These are phyloP conservation scores for Clytia hemisphaerica DNA, from an alignment of 30 jellyfish, hydroid and myxozoan species.

Conservation along the genomic window DNA sequence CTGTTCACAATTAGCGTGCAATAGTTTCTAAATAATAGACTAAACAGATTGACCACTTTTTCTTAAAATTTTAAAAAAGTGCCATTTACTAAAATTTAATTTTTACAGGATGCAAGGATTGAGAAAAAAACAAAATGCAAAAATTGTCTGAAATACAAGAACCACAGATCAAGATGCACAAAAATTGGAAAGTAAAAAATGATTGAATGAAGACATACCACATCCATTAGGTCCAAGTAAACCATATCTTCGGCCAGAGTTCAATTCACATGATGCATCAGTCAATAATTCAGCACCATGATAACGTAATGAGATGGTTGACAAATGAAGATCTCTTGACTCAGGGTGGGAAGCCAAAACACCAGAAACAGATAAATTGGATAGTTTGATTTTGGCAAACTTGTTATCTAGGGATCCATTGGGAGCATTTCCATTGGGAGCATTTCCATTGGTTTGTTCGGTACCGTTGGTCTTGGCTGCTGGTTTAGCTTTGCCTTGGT, in stretches of 20 bases:
- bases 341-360: conserved; percentile 91
- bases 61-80: no score
- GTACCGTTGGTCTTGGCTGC: conserved; percentile 13
- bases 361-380: conserved; percentile 80
- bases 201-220: no score
- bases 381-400: conserved; percentile 39
- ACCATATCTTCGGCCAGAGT: conserved; percentile 95
- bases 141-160: no score
- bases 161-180: no score
- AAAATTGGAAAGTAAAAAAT: no score
- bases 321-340: conserved; percentile 88
- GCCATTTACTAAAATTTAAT: no score
- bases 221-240: conserved; percentile 94
- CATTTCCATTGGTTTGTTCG: conserved; percentile 2
- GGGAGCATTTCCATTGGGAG: conserved; percentile 30
- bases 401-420: conserved; percentile 32
- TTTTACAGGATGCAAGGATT: no score
- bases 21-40: no score
- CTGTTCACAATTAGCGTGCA: no score
- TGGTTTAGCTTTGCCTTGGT: conserved; percentile 62
- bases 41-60: no score
- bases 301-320: conserved; percentile 67
- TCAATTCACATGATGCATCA: conserved; percentile 75
- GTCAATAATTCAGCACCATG: conserved; percentile 88
- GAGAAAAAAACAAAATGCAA: no score